A percentile compares a stretch with the other conserved stretches of the same genome.
phyloP scores from a whole-genome alignment of 2,113 vertebrate genomes.

The Casuarius casuarius region DNA sequence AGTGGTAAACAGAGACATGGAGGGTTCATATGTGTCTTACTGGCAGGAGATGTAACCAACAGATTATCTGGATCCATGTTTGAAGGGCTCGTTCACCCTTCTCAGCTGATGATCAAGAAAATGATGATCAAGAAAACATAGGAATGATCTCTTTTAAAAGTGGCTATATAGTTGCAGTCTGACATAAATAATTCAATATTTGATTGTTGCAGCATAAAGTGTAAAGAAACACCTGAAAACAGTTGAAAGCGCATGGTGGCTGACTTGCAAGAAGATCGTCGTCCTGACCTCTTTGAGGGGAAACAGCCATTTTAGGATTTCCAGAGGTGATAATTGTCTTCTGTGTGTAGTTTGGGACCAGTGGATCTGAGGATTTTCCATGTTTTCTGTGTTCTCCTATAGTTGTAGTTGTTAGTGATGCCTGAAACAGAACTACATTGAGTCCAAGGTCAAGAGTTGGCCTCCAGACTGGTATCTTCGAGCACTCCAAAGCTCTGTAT shows the following conservation, averaged over 20 bases:
- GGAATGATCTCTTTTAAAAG: neutral
- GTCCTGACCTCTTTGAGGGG: neutral
- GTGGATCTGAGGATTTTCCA: neutral
- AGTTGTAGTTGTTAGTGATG: neutral
- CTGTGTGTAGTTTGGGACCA: neutral
- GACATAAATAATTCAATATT: neutral
- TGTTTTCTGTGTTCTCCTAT: neutral
- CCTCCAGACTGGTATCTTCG: neutral
- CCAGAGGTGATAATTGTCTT: neutral
- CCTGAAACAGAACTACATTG: neutral
- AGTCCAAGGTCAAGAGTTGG: neutral
- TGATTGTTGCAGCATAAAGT: neutral
- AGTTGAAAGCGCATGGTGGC: neutral
- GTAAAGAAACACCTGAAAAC: neutral
- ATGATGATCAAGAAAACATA: neutral
- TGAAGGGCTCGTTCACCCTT: neutral
- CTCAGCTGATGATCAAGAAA: neutral
- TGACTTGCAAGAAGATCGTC: neutral
- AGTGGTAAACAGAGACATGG: neutral
- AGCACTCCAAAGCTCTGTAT: neutral
- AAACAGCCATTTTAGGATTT: neutral
- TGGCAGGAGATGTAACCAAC: neutral
- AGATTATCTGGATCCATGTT: neutral
- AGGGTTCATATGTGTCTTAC: neutral
- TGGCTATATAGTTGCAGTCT: neutral